A percentile compares a stretch with the other conserved stretches of the same genome.
Conservation (phyloP, 1,140 invertebrate species). For the Andricus grossulariae region DNA sequence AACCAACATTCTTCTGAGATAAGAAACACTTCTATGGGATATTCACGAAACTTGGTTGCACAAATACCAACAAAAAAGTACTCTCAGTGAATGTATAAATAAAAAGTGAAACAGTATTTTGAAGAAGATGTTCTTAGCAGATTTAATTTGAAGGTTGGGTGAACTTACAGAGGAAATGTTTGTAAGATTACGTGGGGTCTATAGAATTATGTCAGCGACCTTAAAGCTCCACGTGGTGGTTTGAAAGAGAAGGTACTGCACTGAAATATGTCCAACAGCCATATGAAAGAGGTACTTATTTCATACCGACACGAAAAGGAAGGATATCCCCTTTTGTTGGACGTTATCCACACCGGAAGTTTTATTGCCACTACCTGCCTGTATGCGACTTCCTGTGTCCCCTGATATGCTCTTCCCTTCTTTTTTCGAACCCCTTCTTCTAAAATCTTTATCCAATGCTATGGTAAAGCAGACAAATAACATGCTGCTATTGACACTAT, state of each 20-base stretch:
- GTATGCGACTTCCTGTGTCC: constrained; percentile 23
- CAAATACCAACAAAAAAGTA: no score
- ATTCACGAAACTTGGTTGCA: no score
- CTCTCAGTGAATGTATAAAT: no score
- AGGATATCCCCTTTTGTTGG: constrained; percentile 26
- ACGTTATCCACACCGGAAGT: constrained; percentile 30
- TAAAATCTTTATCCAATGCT: no score
- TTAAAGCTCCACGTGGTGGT: background rate
- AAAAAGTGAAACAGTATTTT: no score
- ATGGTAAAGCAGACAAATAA: no score
- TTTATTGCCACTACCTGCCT: constrained; percentile 17
- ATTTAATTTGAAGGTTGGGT: background rate
- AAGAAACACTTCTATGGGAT: no score
- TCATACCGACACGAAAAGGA: constrained; percentile 7
- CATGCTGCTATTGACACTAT: no score
- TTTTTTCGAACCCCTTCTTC: background rate
- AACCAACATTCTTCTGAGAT: no score
- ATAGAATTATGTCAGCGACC: constrained; percentile 3
- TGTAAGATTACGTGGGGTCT: background rate
- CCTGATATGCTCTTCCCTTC: background rate
- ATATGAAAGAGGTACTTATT: constrained; percentile 15
- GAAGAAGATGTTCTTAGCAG: no score
- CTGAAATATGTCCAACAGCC: background rate
- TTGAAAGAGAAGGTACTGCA: background rate
- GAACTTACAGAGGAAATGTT: background rate